Base-by-base conservation (phyloP, 2,113 vertebrate species). In the Rhinoptilus africanus region DNA sequence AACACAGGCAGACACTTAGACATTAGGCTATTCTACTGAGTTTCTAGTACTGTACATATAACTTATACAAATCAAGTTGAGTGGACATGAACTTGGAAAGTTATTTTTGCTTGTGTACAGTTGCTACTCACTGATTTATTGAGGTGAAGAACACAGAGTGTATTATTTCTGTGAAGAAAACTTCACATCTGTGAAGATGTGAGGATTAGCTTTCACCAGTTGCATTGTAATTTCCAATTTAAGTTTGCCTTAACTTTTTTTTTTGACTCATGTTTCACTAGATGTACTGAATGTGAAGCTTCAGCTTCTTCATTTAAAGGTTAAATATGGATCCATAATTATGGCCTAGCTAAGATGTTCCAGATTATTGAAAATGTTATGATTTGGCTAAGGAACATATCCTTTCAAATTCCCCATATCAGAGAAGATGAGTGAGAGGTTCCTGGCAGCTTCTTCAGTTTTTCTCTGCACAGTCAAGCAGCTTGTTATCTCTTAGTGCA, bases 351-450 rank as follows among this genome's bases (percentile, higher is more conserved):
- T 80, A 59, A 41, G n/a, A 26, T 81, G 28, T n/a, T 81, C 21
- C 43, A 79, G 35, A 17, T 76, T 53, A 69, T 10, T 88, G 34
- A 85, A 54, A 91, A 47, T 27, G 6, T 54, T 96, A 67, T 77
- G 15, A 54, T 69, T 73, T 73, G 7, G 37, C 37, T 73, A 21
- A 85, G 86, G 68, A 34, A 19, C 11, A 3, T 57, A 77, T 30
- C 8, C 37, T 85, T 88, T 66, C 27, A 73, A 32, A 69, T 77
- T 83, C 14, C 2, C 8, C 0, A 0, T 48, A n/a, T 35, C 9
- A 5, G 28, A 80, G 47, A 57, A 23, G 41, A 43, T 45, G 41
- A 86, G 12, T 37, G n/a, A 91, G 68, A 84, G 28, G 28, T 67
- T 96, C 28, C 60, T 67, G 39, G 68, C 39, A 84, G 56, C 23